Evolutionary conservation across 2,888 invertebrate species (phyloP).

Genomic region (Cephus pulcher): DNA sequence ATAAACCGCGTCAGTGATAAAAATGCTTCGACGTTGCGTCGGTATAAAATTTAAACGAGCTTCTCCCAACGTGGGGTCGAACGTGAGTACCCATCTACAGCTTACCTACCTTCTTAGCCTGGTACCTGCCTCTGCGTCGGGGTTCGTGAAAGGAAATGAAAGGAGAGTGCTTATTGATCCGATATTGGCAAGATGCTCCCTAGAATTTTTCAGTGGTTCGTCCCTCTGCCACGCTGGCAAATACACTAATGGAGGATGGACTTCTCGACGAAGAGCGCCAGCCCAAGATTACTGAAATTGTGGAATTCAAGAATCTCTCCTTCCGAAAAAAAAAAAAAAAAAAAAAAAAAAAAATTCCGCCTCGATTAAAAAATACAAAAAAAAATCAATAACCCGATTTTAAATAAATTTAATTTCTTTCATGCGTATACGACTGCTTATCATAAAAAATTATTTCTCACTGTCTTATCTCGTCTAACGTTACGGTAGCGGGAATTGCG

Average conservation of each 20-base stretch:
- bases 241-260: background rate
- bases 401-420: background rate
- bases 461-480: background rate
- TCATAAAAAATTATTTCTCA: background rate
- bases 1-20: slow-evolving; percentile 36
- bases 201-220: background rate
- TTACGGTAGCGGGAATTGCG: background rate
- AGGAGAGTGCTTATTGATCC: slow-evolving; percentile 15
- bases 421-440: background rate
- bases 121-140: background rate
- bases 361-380: too few species aligned
- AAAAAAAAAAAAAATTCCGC: too few species aligned
- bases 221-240: background rate
- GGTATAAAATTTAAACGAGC: slow-evolving; percentile 36
- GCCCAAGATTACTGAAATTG: background rate
- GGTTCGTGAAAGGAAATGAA: background rate
- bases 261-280: background rate
- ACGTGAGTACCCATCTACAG: background rate
- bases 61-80: slow-evolving; percentile 11
- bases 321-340: background rate
- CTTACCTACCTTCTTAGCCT: background rate
- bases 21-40: slow-evolving; percentile 36
- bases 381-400: too few species aligned
- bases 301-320: background rate
- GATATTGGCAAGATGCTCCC: slow-evolving; percentile 18